A percentile compares a stretch with the other conserved stretches of the same genome.
Evolutionary conservation across 2,113 vertebrate species (phyloP).

Genomic region (Neolamprologus sp.): DNA sequence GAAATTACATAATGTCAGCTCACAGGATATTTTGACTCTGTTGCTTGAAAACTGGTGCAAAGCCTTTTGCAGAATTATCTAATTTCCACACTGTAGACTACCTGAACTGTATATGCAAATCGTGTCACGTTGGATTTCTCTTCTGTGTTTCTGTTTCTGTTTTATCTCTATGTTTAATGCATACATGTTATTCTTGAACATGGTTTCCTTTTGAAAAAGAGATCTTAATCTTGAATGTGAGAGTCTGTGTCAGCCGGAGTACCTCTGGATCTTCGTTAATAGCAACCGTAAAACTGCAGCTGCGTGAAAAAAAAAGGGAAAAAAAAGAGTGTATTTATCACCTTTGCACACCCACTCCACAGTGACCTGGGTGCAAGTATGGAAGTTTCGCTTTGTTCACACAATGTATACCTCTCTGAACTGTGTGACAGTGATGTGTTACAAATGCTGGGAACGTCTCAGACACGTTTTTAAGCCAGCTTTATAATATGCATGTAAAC

Average conservation of each 20-base stretch:
- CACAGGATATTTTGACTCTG: not conserved
- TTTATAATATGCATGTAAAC: conserved; percentile 27
- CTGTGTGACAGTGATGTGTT: not conserved
- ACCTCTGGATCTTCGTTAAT: not conserved
- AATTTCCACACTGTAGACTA: not conserved
- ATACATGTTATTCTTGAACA: not conserved
- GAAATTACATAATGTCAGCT: not conserved
- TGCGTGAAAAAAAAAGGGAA: not conserved
- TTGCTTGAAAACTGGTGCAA: not conserved
- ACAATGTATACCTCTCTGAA: not conserved
- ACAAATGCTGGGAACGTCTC: not conserved
- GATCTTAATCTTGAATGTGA: not conserved
- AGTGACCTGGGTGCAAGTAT: not conserved
- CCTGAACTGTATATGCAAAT: not conserved
- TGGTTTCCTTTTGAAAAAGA: not conserved
- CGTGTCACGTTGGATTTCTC: not conserved
- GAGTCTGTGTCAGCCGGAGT: not conserved
- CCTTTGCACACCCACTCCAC: not conserved
- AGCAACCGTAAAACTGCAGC: not conserved
- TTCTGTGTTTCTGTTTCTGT: not conserved
- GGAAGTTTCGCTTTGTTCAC: not conserved
- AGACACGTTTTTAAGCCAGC: not conserved
- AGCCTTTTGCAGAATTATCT: not conserved
- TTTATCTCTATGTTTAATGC: not conserved
- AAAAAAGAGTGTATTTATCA: not conserved